These are phyloP conservation scores for Papilio machaon DNA, from an alignment of 1,140 invertebrate species.

Conservation along the genomic window DNA sequence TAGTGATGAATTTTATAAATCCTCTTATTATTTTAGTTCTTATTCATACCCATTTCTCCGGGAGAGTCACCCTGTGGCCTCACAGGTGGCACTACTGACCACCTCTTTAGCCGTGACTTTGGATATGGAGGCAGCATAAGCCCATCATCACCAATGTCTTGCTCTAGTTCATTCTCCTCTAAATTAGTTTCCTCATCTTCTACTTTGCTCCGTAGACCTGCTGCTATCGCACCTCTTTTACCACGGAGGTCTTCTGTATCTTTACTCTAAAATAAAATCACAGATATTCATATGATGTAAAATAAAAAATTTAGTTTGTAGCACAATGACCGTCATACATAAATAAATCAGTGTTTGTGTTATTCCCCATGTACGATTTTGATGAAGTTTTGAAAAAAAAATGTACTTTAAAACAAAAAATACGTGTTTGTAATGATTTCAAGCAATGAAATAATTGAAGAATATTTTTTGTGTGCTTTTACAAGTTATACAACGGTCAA, in stretches of 20 bases:
- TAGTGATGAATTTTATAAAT: background rate
- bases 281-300: background rate
- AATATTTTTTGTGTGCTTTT: background rate
- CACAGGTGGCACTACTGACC: conserved; percentile 88
- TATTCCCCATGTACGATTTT: background rate
- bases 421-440: background rate
- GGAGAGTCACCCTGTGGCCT: conserved; percentile 86
- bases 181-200: conserved; percentile 73
- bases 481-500: background rate
- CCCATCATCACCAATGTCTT: conserved; percentile 66
- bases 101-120: conserved; percentile 84
- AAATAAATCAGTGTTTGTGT: no score
- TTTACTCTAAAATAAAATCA: background rate
- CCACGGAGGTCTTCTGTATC: conserved; percentile 63
- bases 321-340: no score
- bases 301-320: no score
- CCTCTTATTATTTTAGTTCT: background rate
- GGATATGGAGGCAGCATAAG: conserved; percentile 67
- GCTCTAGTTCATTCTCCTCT: conserved; percentile 71
- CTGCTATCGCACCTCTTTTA: conserved; percentile 78
- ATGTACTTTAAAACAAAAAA: background rate
- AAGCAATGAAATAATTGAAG: background rate
- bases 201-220: conserved; percentile 65
- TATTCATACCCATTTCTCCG: conserved; percentile 90
- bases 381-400: background rate